These are phyloP conservation scores for Diabrotica virgifera DNA, from an alignment of 1,140 invertebrate genomes.

Conservation along the genomic window DNA sequence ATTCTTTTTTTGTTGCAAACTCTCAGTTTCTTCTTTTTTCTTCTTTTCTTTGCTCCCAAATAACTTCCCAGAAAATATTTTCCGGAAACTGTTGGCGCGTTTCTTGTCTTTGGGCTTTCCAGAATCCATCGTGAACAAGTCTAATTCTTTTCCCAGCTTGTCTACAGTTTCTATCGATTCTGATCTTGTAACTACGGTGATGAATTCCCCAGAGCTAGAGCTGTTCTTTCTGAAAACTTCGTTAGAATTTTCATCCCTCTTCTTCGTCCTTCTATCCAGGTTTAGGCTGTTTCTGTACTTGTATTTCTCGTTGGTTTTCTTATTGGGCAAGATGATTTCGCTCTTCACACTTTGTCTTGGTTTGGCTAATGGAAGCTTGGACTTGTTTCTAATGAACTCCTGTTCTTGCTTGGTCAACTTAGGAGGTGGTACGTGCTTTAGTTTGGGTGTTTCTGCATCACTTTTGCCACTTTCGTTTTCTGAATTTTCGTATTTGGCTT, in stretches of 20 bases:
- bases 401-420: conserved; percentile 18
- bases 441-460: conserved; percentile 13
- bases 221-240: conserved; percentile 19
- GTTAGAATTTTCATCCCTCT: conserved; percentile 35
- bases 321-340: conserved; percentile 21
- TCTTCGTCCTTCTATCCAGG: conserved; percentile 19
- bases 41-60: conserved; percentile 40
- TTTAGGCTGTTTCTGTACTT: conserved; percentile 22
- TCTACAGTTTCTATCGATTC: conserved; percentile 41
- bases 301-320: conserved; percentile 1
- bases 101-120: conserved; percentile 41
- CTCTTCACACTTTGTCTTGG: conserved; percentile 22
- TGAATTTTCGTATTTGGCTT: conserved; percentile 33
- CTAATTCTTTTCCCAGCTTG: conserved; percentile 37
- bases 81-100: conserved; percentile 39
- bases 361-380: conserved; percentile 18
- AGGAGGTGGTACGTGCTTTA: conserved; percentile 8
- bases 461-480: conserved; percentile 22
- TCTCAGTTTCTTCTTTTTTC: conserved; percentile 36
- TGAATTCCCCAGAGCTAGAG: conserved; percentile 30
- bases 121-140: conserved; percentile 38
- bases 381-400: conserved; percentile 30
- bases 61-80: conserved; percentile 35
- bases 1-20: conserved; percentile 31
- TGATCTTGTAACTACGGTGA: conserved; percentile 31